Percentiles rank a stretch among this genome's conserved stretches.
These are phyloP conservation scores for Choreutis nemorana DNA, from an alignment of 2,888 invertebrate species.

Conservation along the genomic window DNA sequence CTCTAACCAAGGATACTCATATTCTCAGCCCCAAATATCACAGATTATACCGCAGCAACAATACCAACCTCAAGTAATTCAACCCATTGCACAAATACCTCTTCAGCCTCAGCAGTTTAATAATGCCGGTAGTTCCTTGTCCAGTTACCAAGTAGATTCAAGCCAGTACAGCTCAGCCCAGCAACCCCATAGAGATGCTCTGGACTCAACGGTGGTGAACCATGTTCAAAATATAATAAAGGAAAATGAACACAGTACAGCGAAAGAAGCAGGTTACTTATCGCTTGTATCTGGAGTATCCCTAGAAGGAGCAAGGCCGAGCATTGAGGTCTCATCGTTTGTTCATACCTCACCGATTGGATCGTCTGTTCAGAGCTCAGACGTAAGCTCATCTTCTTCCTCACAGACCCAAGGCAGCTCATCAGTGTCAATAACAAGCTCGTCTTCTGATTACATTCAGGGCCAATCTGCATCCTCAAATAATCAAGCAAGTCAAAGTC, in stretches of 20 bases:
- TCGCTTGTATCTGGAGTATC: slow-evolving; percentile 52
- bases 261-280: slow-evolving; percentile 39
- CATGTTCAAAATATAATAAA: slow-evolving; percentile 45
- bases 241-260: slow-evolving; percentile 46
- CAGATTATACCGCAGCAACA: too few species aligned
- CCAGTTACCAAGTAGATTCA: slow-evolving; percentile 48
- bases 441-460: slow-evolving; percentile 26
- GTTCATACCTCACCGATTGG: slow-evolving; percentile 39
- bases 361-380: background rate
- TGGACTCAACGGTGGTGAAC: slow-evolving; percentile 40
- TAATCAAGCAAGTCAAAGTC: slow-evolving; percentile 18
- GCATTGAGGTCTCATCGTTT: slow-evolving; percentile 51
- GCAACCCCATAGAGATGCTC: slow-evolving; percentile 30
- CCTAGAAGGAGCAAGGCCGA: slow-evolving; percentile 43
- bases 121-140: slow-evolving; percentile 19
- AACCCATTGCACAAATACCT: slow-evolving; percentile 17
- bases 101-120: slow-evolving; percentile 23
- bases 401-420: slow-evolving; percentile 16
- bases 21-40: slow-evolving; percentile 19
- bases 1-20: slow-evolving; percentile 16
- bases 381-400: slow-evolving; percentile 15
- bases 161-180: slow-evolving; percentile 30
- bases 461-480: slow-evolving; percentile 25
- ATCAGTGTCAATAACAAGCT: slow-evolving; percentile 8
- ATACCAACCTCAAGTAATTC: slow-evolving; percentile 9